phyloP scores from a whole-genome alignment of 2,888 invertebrate species.

The Acanthosepion lycidas region DNA sequence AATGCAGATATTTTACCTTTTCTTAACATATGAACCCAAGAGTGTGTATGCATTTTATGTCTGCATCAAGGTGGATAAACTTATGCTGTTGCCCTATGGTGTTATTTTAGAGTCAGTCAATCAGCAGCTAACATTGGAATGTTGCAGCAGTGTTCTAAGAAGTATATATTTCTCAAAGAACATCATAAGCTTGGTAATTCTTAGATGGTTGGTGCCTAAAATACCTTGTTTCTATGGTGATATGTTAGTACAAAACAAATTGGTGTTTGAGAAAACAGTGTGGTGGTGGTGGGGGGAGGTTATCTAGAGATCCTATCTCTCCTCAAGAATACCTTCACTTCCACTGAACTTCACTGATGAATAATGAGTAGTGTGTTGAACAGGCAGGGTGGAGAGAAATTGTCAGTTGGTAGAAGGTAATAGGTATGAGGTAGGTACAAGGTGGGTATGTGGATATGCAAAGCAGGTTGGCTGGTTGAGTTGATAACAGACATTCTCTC shows the following conservation, averaged over 20 bases:
- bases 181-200: not conserved
- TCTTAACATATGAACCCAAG: constrained; percentile 16
- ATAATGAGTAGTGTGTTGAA: not conserved
- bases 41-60: not conserved
- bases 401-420: not conserved
- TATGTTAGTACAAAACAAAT: not conserved
- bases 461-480: not conserved
- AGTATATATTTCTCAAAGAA: constrained; percentile 7
- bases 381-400: too few species aligned
- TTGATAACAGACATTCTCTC: not conserved
- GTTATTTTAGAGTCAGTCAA: not conserved
- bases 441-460: not conserved
- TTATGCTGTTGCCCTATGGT: not conserved
- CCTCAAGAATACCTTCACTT: not conserved
- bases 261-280: not conserved
- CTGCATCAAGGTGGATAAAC: not conserved
- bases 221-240: constrained; percentile 22
- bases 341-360: not conserved
- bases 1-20: not conserved
- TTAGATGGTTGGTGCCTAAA: not conserved
- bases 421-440: not conserved
- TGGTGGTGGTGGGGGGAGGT: not conserved
- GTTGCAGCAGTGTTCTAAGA: not conserved
- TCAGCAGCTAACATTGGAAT: not conserved
- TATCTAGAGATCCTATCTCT: too few species aligned